These are phyloP conservation scores for Geotria australis DNA, from an alignment of 2,797 vertebrate genomes.

Conservation along the genomic window DNA sequence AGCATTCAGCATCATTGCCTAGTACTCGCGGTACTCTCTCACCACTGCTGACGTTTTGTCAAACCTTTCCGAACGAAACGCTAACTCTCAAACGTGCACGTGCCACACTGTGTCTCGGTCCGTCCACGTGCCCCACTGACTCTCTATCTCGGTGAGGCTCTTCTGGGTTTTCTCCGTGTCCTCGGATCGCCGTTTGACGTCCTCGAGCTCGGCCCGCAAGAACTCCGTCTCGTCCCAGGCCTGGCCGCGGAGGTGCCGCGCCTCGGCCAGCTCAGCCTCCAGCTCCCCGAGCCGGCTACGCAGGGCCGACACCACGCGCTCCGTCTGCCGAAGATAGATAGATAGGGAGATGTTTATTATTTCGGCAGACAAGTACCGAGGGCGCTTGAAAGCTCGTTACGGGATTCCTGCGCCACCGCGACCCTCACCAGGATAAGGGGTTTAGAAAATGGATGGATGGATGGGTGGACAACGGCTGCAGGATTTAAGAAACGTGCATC, in stretches of 20 bases:
- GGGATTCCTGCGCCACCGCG: no score
- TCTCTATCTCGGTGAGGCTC: constrained; percentile 70
- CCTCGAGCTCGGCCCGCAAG: constrained; percentile 56
- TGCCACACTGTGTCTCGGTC: constrained; percentile 22
- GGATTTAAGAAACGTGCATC: no score
- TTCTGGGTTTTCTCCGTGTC: constrained; percentile 83
- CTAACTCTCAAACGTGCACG: no score
- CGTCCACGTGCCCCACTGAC: constrained; percentile 25
- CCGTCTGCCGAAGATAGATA: constrained; percentile 17
- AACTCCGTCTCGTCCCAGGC: constrained; percentile 64
- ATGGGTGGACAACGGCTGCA: no score
- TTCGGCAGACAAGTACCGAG: no score
- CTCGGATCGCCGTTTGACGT: constrained; percentile 49
- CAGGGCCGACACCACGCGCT: constrained; percentile 35
- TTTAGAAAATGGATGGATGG: no score
- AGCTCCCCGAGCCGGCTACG: constrained; percentile 54
- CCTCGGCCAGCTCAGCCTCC: constrained; percentile 80
- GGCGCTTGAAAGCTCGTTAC: no score
- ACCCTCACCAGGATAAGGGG: no score
- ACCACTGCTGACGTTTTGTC: no score
- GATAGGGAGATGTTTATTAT: no score
- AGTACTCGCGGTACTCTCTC: no score
- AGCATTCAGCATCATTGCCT: background rate
- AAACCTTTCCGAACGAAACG: no score
- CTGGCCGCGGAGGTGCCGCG: constrained; percentile 67